Base-by-base conservation (phyloP, 2,797 vertebrate species). In the Sphenopsis melanotis region DNA sequence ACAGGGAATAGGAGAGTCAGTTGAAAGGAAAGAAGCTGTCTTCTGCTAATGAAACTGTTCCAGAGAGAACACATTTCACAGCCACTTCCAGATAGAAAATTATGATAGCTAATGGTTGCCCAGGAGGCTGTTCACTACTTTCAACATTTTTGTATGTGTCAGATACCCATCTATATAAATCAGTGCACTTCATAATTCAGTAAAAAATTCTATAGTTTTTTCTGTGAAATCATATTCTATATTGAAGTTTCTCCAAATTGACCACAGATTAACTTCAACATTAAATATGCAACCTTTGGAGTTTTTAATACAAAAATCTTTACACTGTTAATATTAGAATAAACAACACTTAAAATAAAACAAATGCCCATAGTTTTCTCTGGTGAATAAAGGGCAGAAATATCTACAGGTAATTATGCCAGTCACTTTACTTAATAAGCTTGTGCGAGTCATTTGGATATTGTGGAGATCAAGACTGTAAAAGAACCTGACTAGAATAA, bases 401-500 rank as follows among this genome's bases (percentile, higher is more conserved):
- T 83, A 83, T 68, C 66, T 72, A 77, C 68, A 81, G 16, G 37
- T 70, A 74, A 87, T 92, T 89, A 95, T 83, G 78, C 83, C 37
- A 80, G 78, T 92, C 90, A 83, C 71, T 71, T 16, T 55, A 34
- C 30, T 92, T 92, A 96, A 90, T 89, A 93, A 89, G 53, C 63
- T 69, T 85, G 32, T 71, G 57, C 56, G 60, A 93, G 52, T 91
- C 75, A 90, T 57, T 61, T 87, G 57, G 57, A 80, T 75, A 78
- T 55, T 42, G 50, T 78, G 75, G 71, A 83, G 78, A 94, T 19
- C 23, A 30, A 76, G 61, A 57, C 23, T 80, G 71, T 74, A 83
- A 77, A 84, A 77, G 39, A 94, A 85, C 71, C 53, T 95, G 89
- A 92, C 74, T 83, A 87, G 94, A 95, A 95, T 95, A 61, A 77